Percentiles rank a stretch among this genome's conserved stretches.
phyloP scores from a whole-genome alignment of 2,888 invertebrate genomes.

The Lydus trimaculatus region DNA sequence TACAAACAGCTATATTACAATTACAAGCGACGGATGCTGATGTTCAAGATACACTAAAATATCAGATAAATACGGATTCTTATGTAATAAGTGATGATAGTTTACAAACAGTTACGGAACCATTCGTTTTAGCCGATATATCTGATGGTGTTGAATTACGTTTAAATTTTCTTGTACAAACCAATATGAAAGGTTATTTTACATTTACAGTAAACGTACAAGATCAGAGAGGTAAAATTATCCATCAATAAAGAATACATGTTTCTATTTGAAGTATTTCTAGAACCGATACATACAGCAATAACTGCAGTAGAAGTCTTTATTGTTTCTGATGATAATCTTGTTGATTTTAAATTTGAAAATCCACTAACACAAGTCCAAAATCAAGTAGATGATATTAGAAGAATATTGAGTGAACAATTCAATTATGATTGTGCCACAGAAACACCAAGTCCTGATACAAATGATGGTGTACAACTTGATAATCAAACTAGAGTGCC shows the following conservation, averaged over 20 bases:
- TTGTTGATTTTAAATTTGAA: constrained; percentile 66
- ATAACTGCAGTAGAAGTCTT: constrained; percentile 65
- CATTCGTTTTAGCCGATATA: constrained; percentile 57
- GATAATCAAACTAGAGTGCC: constrained; percentile 62
- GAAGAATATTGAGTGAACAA: constrained; percentile 61
- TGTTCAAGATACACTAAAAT: background rate
- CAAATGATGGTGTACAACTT: constrained; percentile 56
- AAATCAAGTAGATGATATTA: constrained; percentile 60
- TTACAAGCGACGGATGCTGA: constrained; percentile 21
- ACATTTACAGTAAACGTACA: constrained; percentile 64
- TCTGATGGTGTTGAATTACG: constrained; percentile 54
- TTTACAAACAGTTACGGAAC: constrained; percentile 28
- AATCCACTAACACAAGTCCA: constrained; percentile 62
- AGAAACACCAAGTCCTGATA: constrained; percentile 63
- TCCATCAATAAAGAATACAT: too few relatives aligned
- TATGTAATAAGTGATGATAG: background rate
- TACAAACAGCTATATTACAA: constrained; percentile 3
- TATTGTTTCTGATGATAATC: constrained; percentile 65
- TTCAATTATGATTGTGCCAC: constrained; percentile 68
- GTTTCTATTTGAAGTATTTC: too few relatives aligned
- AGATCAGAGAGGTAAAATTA: constrained; percentile 57
- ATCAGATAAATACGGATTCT: background rate
- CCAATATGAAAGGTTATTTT: constrained; percentile 69
- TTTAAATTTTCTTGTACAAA: constrained; percentile 63
- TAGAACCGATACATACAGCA: constrained; percentile 51